A percentile compares a stretch with the other conserved stretches of the same genome.
phyloP scores from a whole-genome alignment of 2,888 invertebrate species.

The Dioctria rufipes region DNA sequence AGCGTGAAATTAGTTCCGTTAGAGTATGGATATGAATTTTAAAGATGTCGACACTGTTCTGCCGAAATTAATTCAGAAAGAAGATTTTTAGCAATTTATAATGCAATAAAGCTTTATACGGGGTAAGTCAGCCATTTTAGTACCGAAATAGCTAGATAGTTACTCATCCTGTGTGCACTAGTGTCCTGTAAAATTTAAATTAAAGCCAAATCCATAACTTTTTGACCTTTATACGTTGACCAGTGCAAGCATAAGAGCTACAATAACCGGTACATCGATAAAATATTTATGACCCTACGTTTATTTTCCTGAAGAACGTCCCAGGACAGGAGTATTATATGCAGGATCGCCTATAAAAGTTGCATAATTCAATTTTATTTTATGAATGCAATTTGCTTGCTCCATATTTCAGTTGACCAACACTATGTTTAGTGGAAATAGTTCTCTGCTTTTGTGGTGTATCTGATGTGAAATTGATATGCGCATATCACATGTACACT shows the following conservation, averaged over 20 bases:
- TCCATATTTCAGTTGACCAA: no score
- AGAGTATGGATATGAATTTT: neutral
- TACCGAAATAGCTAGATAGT: no score
- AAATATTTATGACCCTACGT: conserved; percentile 16
- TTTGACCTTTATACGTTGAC: conserved; percentile 6
- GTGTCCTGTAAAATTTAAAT: neutral
- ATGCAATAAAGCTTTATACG: conserved; percentile 1
- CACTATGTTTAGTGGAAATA: no score
- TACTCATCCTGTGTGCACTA: neutral
- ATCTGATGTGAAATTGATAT: neutral
- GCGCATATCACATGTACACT: neutral
- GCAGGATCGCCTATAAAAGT: conserved; percentile 29
- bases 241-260: neutral
- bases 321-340: neutral
- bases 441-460: neutral
- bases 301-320: neutral
- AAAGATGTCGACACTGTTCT: neutral
- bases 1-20: conserved; percentile 33
- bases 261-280: conserved; percentile 2
- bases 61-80: no score
- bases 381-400: conserved; percentile 5
- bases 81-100: conserved; percentile 18
- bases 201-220: conserved; percentile 10
- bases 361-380: conserved; percentile 37
- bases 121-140: no score